phyloP scores from a whole-genome alignment of 1,140 invertebrate genomes.

The Drosophila biarmipes region DNA sequence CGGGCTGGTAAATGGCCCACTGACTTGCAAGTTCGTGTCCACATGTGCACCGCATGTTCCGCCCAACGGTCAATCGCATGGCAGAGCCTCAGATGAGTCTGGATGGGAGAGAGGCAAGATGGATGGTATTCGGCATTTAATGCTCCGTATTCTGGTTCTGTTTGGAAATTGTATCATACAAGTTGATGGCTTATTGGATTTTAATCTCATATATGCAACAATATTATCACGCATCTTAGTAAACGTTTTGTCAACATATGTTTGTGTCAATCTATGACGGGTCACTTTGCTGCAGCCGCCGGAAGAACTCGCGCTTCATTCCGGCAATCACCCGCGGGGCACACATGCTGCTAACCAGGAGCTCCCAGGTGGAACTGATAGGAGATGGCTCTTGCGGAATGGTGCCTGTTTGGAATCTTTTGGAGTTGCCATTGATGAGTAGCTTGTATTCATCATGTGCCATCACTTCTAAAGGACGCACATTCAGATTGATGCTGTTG shows the following conservation, averaged over 20 bases:
- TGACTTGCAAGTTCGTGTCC: slow-evolving; percentile 26
- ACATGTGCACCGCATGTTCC: slow-evolving; percentile 38
- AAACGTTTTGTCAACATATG: slow-evolving; percentile 52
- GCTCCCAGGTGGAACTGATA: slow-evolving; percentile 56
- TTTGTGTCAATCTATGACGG: slow-evolving; percentile 1
- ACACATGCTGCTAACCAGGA: slow-evolving; percentile 66
- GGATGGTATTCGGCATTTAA: slow-evolving; percentile 63
- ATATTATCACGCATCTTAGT: slow-evolving; percentile 61
- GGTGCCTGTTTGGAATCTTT: neutral
- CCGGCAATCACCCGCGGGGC: slow-evolving; percentile 52
- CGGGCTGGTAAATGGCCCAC: slow-evolving; percentile 75
- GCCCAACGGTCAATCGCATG: slow-evolving; percentile 28
- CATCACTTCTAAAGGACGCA: slow-evolving; percentile 46
- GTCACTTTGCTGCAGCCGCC: slow-evolving; percentile 26
- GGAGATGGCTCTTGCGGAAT: neutral
- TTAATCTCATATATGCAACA: slow-evolving; percentile 70
- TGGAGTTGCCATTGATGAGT: slow-evolving; percentile 39
- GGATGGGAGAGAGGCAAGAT: slow-evolving; percentile 24
- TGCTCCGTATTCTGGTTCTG: slow-evolving; percentile 44
- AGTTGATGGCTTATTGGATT: slow-evolving; percentile 59
- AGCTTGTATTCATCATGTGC: slow-evolving; percentile 36
- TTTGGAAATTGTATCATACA: slow-evolving; percentile 58
- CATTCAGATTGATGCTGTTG: neutral
- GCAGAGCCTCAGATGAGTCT: slow-evolving; percentile 26
- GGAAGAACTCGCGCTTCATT: slow-evolving; percentile 62